Evolutionary conservation across 23 tunicate species (phyloP), one percentile per base, ranked within the genome.

Genomic region (Styela plicata): DNA sequence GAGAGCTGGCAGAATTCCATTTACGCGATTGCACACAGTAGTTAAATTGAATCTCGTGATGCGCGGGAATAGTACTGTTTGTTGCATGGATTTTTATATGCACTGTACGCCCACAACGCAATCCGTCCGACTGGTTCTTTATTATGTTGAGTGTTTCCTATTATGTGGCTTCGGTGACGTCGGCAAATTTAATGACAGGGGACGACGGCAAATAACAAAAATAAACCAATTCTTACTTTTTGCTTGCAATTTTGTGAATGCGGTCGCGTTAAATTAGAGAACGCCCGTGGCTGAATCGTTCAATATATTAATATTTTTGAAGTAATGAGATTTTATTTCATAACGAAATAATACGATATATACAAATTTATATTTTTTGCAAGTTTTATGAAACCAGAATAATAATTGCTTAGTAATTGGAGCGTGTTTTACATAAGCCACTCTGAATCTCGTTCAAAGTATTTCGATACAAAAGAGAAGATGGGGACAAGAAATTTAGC

Each of bases 151-250:
- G 52, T 44, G 64, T 2, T 76, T 76, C 81, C 81, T 76, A 76
- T 76, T 44, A 76, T 76, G 66, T 24, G 64, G 31, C 66, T 53
- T 33, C 63, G 27, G 52, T 76, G 81, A 76, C 81, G 81, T 76
- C 81, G 81, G 24, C 81, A 26, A 36, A 24, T 76, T 76, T 76
- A 76, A 76, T 76, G 81, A 53, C 64, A 33, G 81, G 81, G 57
- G 52, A 44, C 66, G 52, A 44, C 66, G 81, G 31, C 81, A 76
- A 76, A 76, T 44, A 76, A 53, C 64, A 76, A 26, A 74, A 25
- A n/a, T n/a, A n/a, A 44, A 44, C 57, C 57, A 44, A 44, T 44
- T 44, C 57, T 13, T n/a, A n/a, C 7, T 44, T 44, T 44, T 5
- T 44, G 7, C 13, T 44, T 44, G 57, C 57, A 44, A 44, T 44